These are phyloP conservation scores for Eptesicus fuscus DNA, from an alignment of 2,113 vertebrate genomes.

Conservation along the genomic window DNA sequence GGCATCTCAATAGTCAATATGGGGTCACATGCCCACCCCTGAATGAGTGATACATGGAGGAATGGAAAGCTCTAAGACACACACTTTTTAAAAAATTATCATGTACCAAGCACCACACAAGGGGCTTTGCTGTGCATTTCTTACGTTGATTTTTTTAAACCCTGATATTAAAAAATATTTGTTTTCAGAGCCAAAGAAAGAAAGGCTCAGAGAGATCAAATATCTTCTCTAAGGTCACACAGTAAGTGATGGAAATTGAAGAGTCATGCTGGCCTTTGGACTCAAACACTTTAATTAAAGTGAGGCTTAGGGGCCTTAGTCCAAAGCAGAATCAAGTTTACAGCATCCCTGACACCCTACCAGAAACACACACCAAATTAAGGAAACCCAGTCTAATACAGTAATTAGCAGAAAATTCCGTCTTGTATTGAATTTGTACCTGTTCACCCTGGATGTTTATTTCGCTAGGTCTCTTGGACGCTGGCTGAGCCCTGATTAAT, in stretches of 20 bases:
- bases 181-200: neutral
- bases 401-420: neutral
- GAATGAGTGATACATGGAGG: neutral
- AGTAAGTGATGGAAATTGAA: neutral
- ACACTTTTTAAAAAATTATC: neutral
- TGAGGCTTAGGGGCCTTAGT: neutral
- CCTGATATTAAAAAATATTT: neutral
- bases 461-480: neutral
- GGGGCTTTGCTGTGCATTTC: neutral
- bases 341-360: neutral
- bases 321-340: neutral
- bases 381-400: neutral
- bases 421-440: neutral
- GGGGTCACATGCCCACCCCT: neutral
- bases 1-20: neutral
- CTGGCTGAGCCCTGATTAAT: neutral
- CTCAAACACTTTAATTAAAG: neutral
- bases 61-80: neutral
- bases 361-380: neutral
- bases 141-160: neutral
- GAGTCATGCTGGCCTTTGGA: neutral
- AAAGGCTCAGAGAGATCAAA: neutral
- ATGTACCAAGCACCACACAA: neutral
- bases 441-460: fast-evolving
- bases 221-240: neutral